phyloP scores from a whole-genome alignment of 2,797 vertebrate species.

The Mallotus villosus region DNA sequence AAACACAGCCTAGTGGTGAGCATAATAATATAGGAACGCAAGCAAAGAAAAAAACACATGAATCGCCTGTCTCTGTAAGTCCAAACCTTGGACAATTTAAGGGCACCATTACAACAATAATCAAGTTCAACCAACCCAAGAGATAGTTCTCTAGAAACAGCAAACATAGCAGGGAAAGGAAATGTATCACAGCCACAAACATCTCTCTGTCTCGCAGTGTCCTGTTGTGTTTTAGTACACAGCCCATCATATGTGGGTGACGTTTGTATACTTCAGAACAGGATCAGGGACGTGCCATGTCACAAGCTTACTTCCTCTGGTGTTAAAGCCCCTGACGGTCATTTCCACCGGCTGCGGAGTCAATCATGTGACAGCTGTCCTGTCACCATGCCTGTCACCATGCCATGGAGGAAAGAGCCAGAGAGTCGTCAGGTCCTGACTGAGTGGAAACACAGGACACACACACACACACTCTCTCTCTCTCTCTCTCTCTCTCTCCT shows the following conservation, averaged over 20 bases:
- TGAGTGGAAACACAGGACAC: constrained; percentile 47
- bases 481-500: neutral
- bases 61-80: too few relatives aligned
- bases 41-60: neutral
- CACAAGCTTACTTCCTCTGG: constrained; percentile 28
- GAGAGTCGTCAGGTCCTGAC: constrained; percentile 20
- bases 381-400: constrained; percentile 35
- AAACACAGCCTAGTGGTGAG: constrained; percentile 14
- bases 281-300: constrained; percentile 39
- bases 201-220: too few relatives aligned
- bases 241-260: constrained; percentile 39
- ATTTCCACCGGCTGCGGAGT: constrained; percentile 43
- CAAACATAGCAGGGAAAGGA: neutral
- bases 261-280: constrained; percentile 28
- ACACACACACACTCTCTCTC: neutral
- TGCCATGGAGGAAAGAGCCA: neutral
- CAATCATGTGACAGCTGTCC: constrained; percentile 33
- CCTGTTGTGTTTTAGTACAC: constrained; percentile 35
- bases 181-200: constrained; percentile 19
- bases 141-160: too few relatives aligned
- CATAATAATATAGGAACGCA: neutral
- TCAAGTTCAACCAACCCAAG: neutral
- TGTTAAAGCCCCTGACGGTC: constrained; percentile 35
- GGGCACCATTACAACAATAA: neutral
- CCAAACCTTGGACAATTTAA: too few relatives aligned